These are phyloP conservation scores for Rhagologus leucostigma DNA, from an alignment of 2,113 vertebrate species.

Conservation along the genomic window DNA sequence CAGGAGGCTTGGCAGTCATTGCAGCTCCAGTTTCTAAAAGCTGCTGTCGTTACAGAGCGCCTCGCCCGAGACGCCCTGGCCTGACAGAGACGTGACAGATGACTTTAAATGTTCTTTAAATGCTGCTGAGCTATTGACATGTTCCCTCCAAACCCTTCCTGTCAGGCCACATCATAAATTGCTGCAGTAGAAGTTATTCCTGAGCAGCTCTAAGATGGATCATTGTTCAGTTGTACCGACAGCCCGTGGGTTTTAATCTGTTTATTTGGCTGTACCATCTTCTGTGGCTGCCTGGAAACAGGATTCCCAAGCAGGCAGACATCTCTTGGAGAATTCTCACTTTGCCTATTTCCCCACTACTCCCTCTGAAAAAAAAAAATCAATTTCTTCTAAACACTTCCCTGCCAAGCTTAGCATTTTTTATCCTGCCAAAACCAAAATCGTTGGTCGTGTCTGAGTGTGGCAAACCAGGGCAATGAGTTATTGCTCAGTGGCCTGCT, in stretches of 20 bases:
- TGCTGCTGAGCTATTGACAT: not conserved
- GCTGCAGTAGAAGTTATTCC: not conserved
- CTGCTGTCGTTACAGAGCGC: not conserved
- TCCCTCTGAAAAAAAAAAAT: not conserved
- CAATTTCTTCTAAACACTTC: not conserved
- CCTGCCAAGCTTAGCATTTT: not conserved
- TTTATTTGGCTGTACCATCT: not conserved
- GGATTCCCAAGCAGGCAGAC: not conserved
- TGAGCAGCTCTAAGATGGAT: not conserved
- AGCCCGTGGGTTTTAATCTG: not conserved
- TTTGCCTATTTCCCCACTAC: not conserved
- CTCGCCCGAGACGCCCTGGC: not conserved
- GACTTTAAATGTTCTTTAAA: not conserved
- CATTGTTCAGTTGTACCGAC: not conserved
- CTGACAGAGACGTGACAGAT: not conserved
- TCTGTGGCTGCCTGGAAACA: not conserved
- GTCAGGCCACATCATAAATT: not conserved
- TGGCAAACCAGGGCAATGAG: not conserved
- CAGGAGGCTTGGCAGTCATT: not conserved
- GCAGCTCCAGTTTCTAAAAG: not conserved
- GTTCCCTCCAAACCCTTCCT: not conserved
- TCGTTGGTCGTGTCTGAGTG: fast-evolving
- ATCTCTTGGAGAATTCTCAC: not conserved
- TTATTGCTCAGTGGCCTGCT: not conserved
- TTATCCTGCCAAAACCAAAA: not conserved